phyloP scores from a whole-genome alignment of 2,888 invertebrate species.

The Empis livida region DNA sequence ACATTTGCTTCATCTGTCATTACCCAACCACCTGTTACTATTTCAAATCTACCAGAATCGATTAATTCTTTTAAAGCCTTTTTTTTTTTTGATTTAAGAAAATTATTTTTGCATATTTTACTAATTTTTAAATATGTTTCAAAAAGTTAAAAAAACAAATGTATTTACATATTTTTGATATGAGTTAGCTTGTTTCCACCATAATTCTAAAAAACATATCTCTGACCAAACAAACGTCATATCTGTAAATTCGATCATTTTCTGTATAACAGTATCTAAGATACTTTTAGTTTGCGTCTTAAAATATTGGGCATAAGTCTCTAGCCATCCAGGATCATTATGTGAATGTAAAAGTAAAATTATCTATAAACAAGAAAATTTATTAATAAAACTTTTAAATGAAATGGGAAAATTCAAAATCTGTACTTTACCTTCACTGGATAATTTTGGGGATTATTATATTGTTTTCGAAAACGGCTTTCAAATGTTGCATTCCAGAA shows the following conservation, averaged over 20 bases:
- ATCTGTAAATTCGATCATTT: slow-evolving; percentile 73
- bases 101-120: not conserved
- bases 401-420: too few species aligned
- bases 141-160: too few species aligned
- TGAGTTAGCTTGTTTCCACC: slow-evolving; percentile 87
- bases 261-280: slow-evolving; percentile 55
- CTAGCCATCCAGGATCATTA: slow-evolving; percentile 96
- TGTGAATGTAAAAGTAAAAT: slow-evolving; percentile 90
- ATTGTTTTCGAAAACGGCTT: slow-evolving; percentile 61
- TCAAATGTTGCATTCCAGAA: slow-evolving; percentile 86
- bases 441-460: slow-evolving; percentile 57
- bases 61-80: slow-evolving; percentile 63
- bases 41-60: slow-evolving; percentile 73
- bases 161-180: too few species aligned
- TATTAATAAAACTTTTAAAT: too few species aligned
- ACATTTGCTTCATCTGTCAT: slow-evolving; percentile 93
- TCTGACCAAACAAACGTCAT: slow-evolving; percentile 95
- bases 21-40: slow-evolving; percentile 90
- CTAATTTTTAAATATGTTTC: slow-evolving; percentile 43
- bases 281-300: slow-evolving; percentile 79
- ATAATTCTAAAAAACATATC: slow-evolving; percentile 74
- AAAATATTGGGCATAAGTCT: slow-evolving; percentile 91
- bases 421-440: slow-evolving; percentile 71
- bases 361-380: slow-evolving; percentile 47
- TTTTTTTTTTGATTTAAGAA: not conserved